phyloP scores from a whole-genome alignment of 2,888 invertebrate species.

The Conchocele bisecta region DNA sequence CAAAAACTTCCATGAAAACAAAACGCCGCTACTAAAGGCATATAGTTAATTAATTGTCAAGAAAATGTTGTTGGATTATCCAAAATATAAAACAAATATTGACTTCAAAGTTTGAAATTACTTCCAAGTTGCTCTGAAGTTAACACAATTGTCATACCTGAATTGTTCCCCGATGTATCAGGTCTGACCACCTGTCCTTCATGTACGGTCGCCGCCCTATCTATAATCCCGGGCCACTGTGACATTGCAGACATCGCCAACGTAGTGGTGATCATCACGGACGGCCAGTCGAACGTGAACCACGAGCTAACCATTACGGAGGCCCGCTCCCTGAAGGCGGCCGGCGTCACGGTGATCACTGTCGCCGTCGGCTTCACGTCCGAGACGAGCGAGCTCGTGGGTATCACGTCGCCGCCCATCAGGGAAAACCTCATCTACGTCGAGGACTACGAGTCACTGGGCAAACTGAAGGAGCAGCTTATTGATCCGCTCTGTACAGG shows the following conservation, averaged over 20 bases:
- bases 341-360: conserved; percentile 72
- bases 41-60: no score
- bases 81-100: no score
- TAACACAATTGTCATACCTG: no score
- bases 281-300: conserved; percentile 79
- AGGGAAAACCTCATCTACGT: conserved; percentile 74
- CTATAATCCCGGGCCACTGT: no score
- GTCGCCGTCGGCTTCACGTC: conserved; percentile 73
- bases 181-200: no score
- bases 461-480: conserved; percentile 66
- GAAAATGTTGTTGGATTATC: no score
- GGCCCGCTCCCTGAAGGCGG: conserved; percentile 68
- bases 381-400: conserved; percentile 69
- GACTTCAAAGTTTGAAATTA: no score
- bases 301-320: conserved; percentile 74
- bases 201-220: neutral
- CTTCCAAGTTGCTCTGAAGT: no score
- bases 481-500: conserved; percentile 77
- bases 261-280: conserved; percentile 73
- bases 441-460: conserved; percentile 72
- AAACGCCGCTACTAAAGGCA: no score
- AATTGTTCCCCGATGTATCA: no score
- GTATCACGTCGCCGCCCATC: conserved; percentile 75
- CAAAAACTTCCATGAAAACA: no score
- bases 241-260: conserved; percentile 73